These are phyloP conservation scores for Thamnaconus septentrionalis DNA, from an alignment of 2,113 vertebrate genomes.

Conservation along the genomic window DNA sequence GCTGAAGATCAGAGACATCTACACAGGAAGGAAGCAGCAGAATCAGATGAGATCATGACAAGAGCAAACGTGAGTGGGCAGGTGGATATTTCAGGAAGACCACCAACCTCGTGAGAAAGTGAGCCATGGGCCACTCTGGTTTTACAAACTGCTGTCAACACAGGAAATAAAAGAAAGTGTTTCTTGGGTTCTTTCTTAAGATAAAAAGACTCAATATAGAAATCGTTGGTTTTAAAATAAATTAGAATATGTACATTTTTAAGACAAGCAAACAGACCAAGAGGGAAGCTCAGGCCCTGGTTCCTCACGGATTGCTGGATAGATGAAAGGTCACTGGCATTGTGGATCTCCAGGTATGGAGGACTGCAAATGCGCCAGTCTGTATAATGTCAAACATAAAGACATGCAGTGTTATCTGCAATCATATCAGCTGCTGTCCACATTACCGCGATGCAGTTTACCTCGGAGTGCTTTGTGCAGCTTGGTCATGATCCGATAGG, in stretches of 20 bases:
- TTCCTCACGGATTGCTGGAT: constrained; percentile 48
- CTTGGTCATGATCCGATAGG: constrained; percentile 72
- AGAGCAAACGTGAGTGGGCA: not conserved
- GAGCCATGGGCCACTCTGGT: constrained; percentile 77
- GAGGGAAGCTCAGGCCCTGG: constrained; percentile 66
- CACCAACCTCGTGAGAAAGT: constrained; percentile 73
- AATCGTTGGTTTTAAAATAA: not conserved
- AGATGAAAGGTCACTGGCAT: constrained; percentile 37
- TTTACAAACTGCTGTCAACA: constrained; percentile 74
- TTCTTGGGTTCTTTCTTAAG: too few species aligned
- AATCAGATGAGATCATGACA: not conserved
- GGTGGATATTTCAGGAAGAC: not conserved
- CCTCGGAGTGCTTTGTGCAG: constrained; percentile 69
- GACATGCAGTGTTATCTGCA: not conserved
- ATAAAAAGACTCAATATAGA: not conserved
- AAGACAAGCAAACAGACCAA: constrained; percentile 64
- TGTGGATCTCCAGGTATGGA: constrained; percentile 71
- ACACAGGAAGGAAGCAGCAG: not conserved
- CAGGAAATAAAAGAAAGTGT: constrained; percentile 10
- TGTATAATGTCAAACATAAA: constrained; percentile 17
- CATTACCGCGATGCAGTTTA: constrained; percentile 10
- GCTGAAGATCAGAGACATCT: constrained; percentile 79
- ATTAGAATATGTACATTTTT: not conserved
- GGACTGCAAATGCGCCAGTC: constrained; percentile 72
- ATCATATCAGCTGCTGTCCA: too few species aligned